Evolutionary conservation across 2,797 vertebrate genomes (phyloP).

Genomic region (Aulostomus chinensis): DNA sequence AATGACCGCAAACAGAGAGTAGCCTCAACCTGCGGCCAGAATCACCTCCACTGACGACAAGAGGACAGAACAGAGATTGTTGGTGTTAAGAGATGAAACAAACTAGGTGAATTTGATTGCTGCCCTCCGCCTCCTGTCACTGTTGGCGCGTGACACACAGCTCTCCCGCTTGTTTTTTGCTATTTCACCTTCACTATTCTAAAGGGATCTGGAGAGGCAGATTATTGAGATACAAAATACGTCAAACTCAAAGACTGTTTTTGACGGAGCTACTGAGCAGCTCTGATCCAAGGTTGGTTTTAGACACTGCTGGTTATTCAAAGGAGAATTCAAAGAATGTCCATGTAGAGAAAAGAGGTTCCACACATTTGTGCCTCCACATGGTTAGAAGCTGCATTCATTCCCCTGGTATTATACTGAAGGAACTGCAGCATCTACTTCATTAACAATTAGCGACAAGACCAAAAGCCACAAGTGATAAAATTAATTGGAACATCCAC

Average conservation of each 20-base stretch:
- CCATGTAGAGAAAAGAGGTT: too few species aligned
- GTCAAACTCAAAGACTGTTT: too few species aligned
- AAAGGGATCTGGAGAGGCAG: conserved; percentile 14
- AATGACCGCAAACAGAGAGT: too few species aligned
- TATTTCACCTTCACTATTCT: background rate
- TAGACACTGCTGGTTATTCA: background rate
- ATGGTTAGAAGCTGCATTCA: background rate
- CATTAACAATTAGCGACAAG: too few species aligned
- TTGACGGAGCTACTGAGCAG: background rate
- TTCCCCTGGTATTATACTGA: background rate
- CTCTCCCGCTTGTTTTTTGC: background rate
- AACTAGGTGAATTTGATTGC: background rate
- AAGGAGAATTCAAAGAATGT: background rate
- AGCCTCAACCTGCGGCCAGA: too few species aligned
- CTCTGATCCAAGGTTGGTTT: background rate
- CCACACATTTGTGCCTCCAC: background rate
- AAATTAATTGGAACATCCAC: too few species aligned
- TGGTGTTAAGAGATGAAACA: too few species aligned
- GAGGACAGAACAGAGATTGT: too few species aligned
- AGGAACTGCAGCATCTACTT: too few species aligned
- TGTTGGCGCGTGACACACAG: background rate
- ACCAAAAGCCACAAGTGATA: too few species aligned
- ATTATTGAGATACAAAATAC: background rate
- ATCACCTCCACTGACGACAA: too few species aligned
- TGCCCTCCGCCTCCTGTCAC: background rate